Percentiles rank a stretch among this genome's conserved stretches.
Evolutionary conservation across 2,113 vertebrate species (phyloP).

Genomic region (Oryzias curvinotus): DNA sequence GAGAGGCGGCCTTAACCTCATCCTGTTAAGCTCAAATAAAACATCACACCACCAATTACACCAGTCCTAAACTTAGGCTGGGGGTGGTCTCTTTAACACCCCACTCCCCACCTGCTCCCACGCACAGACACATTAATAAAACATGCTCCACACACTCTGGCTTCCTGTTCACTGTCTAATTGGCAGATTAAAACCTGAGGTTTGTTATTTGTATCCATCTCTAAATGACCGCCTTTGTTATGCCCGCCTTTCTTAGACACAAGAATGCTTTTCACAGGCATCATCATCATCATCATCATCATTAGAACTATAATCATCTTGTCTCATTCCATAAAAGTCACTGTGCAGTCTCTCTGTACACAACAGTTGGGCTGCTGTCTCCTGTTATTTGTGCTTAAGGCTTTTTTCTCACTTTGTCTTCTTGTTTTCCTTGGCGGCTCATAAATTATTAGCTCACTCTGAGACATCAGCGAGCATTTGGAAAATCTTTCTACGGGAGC

Average conservation of each 20-base stretch:
- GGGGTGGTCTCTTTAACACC: conserved; percentile 14
- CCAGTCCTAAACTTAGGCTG: conserved; percentile 67
- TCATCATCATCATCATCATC: no score
- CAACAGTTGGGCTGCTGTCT: no score
- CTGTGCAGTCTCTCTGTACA: no score
- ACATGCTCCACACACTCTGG: conserved; percentile 85
- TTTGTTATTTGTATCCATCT: conserved; percentile 74
- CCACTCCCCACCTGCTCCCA: conserved; percentile 31
- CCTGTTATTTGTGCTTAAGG: conserved; percentile 34
- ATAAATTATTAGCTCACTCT: no score
- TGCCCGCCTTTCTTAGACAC: no score
- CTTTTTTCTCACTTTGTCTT: conserved; percentile 51
- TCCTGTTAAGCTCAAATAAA: conserved; percentile 76
- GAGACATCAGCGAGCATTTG: no score
- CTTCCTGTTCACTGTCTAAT: conserved; percentile 84
- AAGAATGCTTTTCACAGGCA: no score
- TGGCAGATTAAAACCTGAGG: conserved; percentile 97
- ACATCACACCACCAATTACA: conserved; percentile 77
- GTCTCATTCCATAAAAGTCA: no score
- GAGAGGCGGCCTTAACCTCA: conserved; percentile 62
- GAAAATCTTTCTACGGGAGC: no score
- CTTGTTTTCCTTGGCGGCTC: no score
- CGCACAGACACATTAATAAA: conserved; percentile 89
- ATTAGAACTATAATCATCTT: no score
- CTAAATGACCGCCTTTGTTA: no score